phyloP scores from a whole-genome alignment of 2,888 invertebrate species.

The Patella pellucida region DNA sequence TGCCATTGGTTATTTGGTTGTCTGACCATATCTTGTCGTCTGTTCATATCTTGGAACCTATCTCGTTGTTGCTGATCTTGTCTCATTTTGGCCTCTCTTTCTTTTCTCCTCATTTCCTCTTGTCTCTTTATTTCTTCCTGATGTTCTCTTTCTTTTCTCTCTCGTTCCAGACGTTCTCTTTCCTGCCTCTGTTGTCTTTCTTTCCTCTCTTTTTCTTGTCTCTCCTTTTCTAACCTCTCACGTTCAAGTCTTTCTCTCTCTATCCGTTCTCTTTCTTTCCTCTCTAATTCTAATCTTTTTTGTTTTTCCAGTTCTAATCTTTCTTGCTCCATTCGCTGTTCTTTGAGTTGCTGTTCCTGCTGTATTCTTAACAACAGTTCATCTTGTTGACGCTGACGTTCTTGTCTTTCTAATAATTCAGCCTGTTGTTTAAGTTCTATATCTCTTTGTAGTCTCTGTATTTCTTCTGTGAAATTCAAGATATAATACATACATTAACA shows the following conservation, averaged over 20 bases:
- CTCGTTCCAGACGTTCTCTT: conserved; percentile 6
- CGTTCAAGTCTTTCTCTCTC: conserved; percentile 22
- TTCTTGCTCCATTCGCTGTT: neutral
- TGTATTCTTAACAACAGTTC: conserved; percentile 1
- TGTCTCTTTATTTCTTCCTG: conserved; percentile 5
- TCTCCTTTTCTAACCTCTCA: conserved; percentile 19
- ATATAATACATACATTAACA: no score
- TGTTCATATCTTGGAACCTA: neutral
- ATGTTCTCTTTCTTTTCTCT: conserved; percentile 9
- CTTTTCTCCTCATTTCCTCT: conserved; percentile 1
- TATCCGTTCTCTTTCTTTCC: conserved; percentile 19
- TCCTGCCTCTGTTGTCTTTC: conserved; percentile 16
- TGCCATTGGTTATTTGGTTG: neutral
- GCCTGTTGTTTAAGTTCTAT: conserved; percentile 5
- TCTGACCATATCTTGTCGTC: neutral
- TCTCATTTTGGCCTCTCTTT: neutral
- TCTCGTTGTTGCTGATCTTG: neutral
- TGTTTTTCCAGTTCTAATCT: neutral
- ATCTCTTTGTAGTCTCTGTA: neutral
- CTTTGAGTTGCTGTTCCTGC: neutral
- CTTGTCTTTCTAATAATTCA: conserved; percentile 3
- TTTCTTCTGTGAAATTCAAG: no score
- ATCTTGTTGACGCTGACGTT: conserved; percentile 12
- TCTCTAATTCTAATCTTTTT: conserved; percentile 19
- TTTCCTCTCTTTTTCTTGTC: conserved; percentile 25